Evolutionary conservation across 2,888 invertebrate species (phyloP).

Genomic region (Diplazon laetatorius): DNA sequence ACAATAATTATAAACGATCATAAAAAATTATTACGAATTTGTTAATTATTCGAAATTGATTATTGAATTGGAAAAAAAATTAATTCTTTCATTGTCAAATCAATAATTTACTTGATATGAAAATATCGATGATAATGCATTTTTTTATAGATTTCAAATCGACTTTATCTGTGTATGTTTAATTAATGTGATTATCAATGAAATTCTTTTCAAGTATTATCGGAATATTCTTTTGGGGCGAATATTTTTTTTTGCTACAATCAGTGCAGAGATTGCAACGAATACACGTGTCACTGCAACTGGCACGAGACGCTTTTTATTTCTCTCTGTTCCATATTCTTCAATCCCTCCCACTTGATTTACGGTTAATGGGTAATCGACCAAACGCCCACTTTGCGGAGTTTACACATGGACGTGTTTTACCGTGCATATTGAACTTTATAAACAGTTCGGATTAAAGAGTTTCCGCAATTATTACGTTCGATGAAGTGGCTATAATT

Average conservation of each 20-base stretch:
- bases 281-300: constrained; percentile 24
- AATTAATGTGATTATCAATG: no score
- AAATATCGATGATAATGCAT: no score
- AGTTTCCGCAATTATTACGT: background rate
- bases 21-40: no score
- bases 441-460: background rate
- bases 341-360: constrained; percentile 36
- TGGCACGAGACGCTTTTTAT: constrained; percentile 30
- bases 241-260: background rate
- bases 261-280: background rate
- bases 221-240: background rate
- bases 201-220: background rate
- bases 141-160: no score
- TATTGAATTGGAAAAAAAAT: no score
- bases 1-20: no score
- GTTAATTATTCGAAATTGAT: no score
- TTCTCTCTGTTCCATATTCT: constrained; percentile 13
- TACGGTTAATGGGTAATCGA: constrained; percentile 59
- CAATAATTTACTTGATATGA: no score
- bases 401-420: background rate
- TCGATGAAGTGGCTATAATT: constrained; percentile 13
- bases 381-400: constrained; percentile 56
- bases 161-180: no score
- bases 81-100: no score
- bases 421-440: background rate